Base-by-base conservation (phyloP, 2,113 vertebrate genomes). In the Balaeniceps rex region DNA sequence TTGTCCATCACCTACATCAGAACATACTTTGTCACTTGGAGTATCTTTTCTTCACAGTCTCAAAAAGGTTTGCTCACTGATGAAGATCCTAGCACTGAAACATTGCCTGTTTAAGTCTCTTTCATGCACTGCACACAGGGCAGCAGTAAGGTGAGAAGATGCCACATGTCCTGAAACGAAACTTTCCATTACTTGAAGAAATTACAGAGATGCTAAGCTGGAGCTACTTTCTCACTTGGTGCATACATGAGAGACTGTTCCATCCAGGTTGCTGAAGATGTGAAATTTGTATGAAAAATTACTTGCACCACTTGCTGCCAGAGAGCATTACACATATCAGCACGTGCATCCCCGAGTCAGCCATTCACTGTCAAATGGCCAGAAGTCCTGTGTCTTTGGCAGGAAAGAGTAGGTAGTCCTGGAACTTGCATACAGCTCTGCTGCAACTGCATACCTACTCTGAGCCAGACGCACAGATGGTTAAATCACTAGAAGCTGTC, bases 321-420 rank as follows among this genome's bases (percentile, higher is more conserved):
- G 26, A 54, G 12, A 44, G 23, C 6, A 7, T 34, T 36, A 23
- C 23, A 22, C 28, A 3, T 26, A 61, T 7, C 78, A 44, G 52
- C 23, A 26, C 3, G 33, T 44, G 40, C 55, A 55, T 12, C 17
- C n/a, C 33, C 0, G 2, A 38, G n/a, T 51, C n/a, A 26, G 21
- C 29, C 17, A 17, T 19, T 44, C 60, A 11, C 78, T 55, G 58
- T 26, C 60, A 72, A 33, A 68, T 9, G 17, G 58, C 52, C 42
- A 66, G 11, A 78, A 49, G 54, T 42, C 66, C 49, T 8, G 14
- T 28, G 28, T 51, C 40, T 89, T 84, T 74, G 54, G 66, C 68
- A 89, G 61, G 47, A 44, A 77, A 65, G 42, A 31, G 31, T 6
- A 72, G 19, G 19, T 26, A 26, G 28, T 42, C 28, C 86, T 69